These are phyloP conservation scores for Lacerta bilineata DNA, from an alignment of 2,797 vertebrate genomes.

Conservation along the genomic window DNA sequence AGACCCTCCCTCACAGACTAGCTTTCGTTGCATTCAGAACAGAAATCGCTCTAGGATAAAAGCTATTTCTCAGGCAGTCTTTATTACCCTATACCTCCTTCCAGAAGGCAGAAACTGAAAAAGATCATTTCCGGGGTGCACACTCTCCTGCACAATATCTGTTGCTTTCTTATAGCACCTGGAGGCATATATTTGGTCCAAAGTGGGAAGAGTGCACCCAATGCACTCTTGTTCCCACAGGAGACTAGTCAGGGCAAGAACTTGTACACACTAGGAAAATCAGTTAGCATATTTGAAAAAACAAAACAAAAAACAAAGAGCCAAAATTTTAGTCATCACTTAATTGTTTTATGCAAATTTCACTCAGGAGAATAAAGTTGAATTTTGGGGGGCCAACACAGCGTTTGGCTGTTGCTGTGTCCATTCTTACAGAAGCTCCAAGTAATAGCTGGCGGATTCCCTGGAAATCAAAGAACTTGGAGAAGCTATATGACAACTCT, in stretches of 20 bases:
- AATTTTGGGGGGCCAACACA: not conserved
- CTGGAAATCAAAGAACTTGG: not conserved
- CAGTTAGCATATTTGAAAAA: not conserved
- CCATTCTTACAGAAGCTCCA: fast-evolving
- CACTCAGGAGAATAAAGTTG: not conserved
- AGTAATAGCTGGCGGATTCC: not conserved
- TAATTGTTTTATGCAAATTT: not conserved
- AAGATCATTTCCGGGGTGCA: too few relatives aligned
- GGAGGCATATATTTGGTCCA: too few relatives aligned
- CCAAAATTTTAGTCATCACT: too few relatives aligned
- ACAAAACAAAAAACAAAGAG: not conserved
- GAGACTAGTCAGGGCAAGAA: fast-evolving
- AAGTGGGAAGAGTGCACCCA: too few relatives aligned
- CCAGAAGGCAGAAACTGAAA: too few relatives aligned
- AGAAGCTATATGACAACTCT: conserved; percentile 53
- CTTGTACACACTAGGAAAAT: not conserved
- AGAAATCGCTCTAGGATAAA: too few relatives aligned
- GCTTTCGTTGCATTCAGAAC: too few relatives aligned
- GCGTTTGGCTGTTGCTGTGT: not conserved
- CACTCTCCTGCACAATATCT: too few relatives aligned
- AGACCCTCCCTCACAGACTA: too few relatives aligned
- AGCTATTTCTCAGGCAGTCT: too few relatives aligned
- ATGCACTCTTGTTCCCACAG: not conserved
- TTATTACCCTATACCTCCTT: too few relatives aligned
- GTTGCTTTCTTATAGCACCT: too few relatives aligned